A percentile compares a stretch with the other conserved stretches of the same genome.
phyloP scores from a whole-genome alignment of 2,888 invertebrate species.

The Drosophila flavopinicola region DNA sequence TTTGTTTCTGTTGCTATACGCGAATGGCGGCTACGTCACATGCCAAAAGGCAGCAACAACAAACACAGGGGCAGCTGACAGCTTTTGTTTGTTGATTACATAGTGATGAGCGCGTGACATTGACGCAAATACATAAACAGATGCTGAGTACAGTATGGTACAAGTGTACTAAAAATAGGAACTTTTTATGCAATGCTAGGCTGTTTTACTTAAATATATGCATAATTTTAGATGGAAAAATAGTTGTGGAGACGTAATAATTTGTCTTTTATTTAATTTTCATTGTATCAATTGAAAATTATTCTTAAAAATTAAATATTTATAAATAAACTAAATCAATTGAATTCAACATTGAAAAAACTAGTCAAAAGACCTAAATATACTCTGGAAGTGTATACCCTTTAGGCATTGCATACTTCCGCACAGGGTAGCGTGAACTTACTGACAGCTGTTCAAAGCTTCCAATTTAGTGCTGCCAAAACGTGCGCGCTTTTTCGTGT shows the following conservation, averaged over 20 bases:
- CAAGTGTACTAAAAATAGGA: no score
- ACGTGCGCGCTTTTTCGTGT: constrained; percentile 18
- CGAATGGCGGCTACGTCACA: constrained; percentile 25
- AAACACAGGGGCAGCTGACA: constrained; percentile 2
- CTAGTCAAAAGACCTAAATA: no score
- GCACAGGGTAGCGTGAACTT: constrained; percentile 11
- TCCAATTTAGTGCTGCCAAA: constrained; percentile 12
- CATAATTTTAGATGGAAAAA: no score
- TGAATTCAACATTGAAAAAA: no score
- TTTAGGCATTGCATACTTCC: neutral
- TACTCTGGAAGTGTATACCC: constrained; percentile 1
- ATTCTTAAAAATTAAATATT: no score
- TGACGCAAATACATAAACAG: neutral
- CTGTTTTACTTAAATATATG: no score
- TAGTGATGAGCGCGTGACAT: constrained; percentile 11
- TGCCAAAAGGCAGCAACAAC: constrained; percentile 3
- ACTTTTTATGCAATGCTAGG: no score
- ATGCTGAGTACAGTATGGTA: neutral
- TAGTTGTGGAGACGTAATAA: no score
- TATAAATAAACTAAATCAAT: no score
- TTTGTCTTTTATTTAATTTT: no score
- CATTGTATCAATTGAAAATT: no score
- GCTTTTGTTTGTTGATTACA: constrained; percentile 9
- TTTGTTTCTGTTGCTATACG: constrained; percentile 47
- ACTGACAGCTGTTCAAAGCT: constrained; percentile 31